These are phyloP conservation scores for Lydus trimaculatus DNA, from an alignment of 2,888 invertebrate species.

Conservation along the genomic window DNA sequence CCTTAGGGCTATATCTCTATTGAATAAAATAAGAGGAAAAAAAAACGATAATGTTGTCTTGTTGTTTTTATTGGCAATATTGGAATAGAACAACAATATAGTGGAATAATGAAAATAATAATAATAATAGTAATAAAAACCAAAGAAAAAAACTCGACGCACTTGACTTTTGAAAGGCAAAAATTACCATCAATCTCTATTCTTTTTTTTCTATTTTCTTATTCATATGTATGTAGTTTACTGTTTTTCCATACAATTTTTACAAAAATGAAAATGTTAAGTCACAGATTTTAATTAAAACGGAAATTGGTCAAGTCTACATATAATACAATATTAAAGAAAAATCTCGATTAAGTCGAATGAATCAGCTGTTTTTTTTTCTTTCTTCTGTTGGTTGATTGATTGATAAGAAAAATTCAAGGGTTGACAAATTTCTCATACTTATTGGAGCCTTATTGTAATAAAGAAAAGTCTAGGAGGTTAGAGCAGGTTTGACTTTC, in stretches of 20 bases:
- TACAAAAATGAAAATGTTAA: not conserved
- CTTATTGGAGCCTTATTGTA: not conserved
- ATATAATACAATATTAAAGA: slow-evolving; percentile 1
- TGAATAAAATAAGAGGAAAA: not conserved
- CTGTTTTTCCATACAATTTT: not conserved
- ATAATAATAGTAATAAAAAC: too few species aligned
- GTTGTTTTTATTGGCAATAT: not conserved
- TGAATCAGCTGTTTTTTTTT: slow-evolving; percentile 1
- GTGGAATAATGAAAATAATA: not conserved
- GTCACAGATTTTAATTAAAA: slow-evolving; percentile 1
- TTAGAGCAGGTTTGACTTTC: not conserved
- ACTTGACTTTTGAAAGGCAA: slow-evolving; percentile 2
- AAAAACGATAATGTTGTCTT: too few species aligned
- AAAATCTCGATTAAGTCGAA: not conserved
- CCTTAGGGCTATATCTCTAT: not conserved
- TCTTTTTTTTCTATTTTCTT: not conserved
- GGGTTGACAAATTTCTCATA: not conserved
- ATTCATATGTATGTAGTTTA: not conserved
- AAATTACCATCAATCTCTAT: not conserved
- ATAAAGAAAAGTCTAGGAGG: not conserved
- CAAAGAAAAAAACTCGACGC: not conserved
- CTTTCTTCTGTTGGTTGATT: not conserved
- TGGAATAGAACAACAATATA: not conserved
- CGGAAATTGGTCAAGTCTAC: not conserved
- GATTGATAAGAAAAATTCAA: not conserved